Evolutionary conservation across 2,888 invertebrate species (phyloP), one percentile per base, ranked within the genome.

Genomic region (Catocala nupta): DNA sequence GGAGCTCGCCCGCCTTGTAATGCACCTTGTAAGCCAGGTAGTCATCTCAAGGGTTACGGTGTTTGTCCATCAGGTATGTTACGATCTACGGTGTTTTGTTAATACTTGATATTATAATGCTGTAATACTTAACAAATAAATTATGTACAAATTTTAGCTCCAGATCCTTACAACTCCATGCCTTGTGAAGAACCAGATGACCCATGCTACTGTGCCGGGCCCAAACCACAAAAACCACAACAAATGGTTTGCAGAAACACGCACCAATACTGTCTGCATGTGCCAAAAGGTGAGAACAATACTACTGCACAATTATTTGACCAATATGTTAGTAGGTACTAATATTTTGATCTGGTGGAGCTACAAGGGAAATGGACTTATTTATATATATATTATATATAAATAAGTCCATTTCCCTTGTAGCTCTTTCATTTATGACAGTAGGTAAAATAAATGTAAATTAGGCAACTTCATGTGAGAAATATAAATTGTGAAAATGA

Each of bases 211-310:
- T 93, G 93, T 74, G 86, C 90, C 64, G 93, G 93, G 5, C 88
- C 90, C 7, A 90, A 83, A 57, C 59, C 78, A 34, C 54, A 68
- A n/a, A 88, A 88, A 66, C 43, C 43, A 43, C 80, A 83, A 68
- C 81, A 81, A 52, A 87, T 92, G 88, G 80, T 72, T 16, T 94
- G 94, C 76, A 85, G 91, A 65, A 93, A 94, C 68, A 93, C 89
- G 33, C 90, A 91, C 52, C 87, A 86, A 76, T 93, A 93, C 69
- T 94, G 94, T 73, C 81, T 93, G 56, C 94, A 93, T 71, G 81
- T 93, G 65, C 93, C 93, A 12, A 93, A 92, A 92, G 94, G 94
- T 94, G 78, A 87, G 82, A 53, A 12, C 12, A n/a, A 5, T 34
- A 49, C 16, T 43, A 5, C 16, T 65, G 58, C 56, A 56, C 56